phyloP scores from a whole-genome alignment of 2,113 vertebrate genomes.

The Plestiodon gilberti region DNA sequence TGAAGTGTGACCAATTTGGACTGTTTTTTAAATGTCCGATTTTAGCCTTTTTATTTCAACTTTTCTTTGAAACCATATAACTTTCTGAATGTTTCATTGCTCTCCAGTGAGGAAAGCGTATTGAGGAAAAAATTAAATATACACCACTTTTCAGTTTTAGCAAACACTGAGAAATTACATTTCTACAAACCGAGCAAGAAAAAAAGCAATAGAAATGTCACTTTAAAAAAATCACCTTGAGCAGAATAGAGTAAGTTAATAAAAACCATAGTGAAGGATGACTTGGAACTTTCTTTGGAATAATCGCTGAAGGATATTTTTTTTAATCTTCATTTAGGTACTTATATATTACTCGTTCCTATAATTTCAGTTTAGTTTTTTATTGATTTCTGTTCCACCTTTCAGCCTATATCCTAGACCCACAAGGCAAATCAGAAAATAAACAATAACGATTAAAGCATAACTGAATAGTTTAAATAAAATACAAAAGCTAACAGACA shows the following conservation, averaged over 20 bases:
- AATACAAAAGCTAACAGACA: background rate
- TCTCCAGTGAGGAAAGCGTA: conserved; percentile 32
- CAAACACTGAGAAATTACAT: conserved; percentile 14
- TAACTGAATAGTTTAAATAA: too few species aligned
- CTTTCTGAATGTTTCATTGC: conserved; percentile 20
- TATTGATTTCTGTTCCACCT: background rate
- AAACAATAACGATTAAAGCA: background rate
- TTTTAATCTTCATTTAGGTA: conserved; percentile 14
- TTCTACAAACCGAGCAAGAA: conserved; percentile 30
- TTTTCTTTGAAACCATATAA: conserved; percentile 27
- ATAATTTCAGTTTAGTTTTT: background rate
- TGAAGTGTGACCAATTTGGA: background rate
- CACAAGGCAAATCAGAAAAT: background rate
- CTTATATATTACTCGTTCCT: background rate
- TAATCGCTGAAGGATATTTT: background rate
- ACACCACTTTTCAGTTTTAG: conserved; percentile 43
- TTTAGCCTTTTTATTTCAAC: conserved; percentile 1
- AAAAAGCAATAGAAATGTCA: conserved; percentile 6
- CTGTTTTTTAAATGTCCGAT: conserved; percentile 20
- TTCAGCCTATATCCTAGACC: background rate
- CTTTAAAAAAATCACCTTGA: conserved; percentile 9
- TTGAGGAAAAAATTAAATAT: conserved; percentile 49
- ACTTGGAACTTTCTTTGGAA: background rate
- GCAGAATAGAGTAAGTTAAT: conserved; percentile 24
- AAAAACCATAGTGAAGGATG: background rate